Base-by-base conservation (phyloP, 2,888 invertebrate genomes). In the Limulus polyphemus region DNA sequence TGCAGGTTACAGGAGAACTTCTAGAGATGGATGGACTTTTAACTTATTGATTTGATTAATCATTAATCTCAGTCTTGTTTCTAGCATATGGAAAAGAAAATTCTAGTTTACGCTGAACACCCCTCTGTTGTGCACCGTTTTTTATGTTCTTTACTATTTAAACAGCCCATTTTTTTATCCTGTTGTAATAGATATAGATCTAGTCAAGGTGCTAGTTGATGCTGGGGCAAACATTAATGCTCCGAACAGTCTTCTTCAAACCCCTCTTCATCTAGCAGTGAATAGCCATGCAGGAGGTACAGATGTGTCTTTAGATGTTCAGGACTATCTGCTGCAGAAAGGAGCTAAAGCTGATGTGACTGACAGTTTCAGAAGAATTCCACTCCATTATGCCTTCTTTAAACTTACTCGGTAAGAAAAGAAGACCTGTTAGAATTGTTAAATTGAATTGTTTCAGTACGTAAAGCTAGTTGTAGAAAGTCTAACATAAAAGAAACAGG, bases 351-450 rank as follows among this genome's bases (percentile, higher is more conserved):
- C 73, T 10, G 72, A 75, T 62, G 71, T 72, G 10, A 72, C 70
- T 60, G 77, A 78, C 64, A 69, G 69, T 14, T 67, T 72, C 10
- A 74, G 73, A 10, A 70, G 78, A 57, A 71, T 76, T 46, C 78
- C 80, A 9, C 71, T 80, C 17, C 80, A 80, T 70, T 78, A 79
- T 69, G 77, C 76, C 4, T 79, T 80, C 69, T 32, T 7, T 32
- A 7, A 32, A 32, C 3, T 32, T 32, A 5, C 32, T 0, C 7
- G 32, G 32, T 32, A 32, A 32, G 32, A 32, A 32, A 32, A 32
- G 32, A 32, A 32, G 32, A 32, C 32, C 3, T 32, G 3, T 32
- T 32, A 32, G 32, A 32, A 32, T 32, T 32, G 32, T 32, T 32
- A 32, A 32, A 32, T 32, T 32, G 32, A 32, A 32, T 32, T 32